Percentiles rank a stretch among this genome's conserved stretches.
These are phyloP conservation scores for Megalops atlanticus DNA, from an alignment of 2,113 vertebrate species.

Conservation along the genomic window DNA sequence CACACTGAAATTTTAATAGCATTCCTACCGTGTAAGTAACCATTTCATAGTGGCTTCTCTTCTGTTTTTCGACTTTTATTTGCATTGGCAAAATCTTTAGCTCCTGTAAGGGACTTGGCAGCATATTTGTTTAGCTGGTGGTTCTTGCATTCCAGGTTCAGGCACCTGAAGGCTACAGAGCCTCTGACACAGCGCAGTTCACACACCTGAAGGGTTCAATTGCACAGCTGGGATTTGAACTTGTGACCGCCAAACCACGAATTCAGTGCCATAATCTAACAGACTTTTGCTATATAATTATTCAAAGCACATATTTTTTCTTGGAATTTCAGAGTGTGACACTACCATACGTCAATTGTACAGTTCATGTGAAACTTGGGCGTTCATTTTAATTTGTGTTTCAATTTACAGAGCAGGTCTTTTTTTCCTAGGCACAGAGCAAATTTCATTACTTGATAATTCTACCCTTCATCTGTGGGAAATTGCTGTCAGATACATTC, in stretches of 20 bases:
- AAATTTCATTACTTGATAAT: conserved; percentile 22
- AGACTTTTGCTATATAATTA: not conserved
- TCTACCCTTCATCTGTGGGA: conserved; percentile 29
- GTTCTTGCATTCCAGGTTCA: not conserved
- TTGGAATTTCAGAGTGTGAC: not conserved
- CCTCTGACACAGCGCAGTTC: not conserved
- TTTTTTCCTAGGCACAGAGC: not conserved
- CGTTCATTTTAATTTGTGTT: conserved; percentile 19
- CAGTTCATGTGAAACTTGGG: not conserved
- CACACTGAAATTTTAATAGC: too few relatives aligned
- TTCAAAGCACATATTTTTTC: not conserved
- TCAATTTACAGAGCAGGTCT: conserved; percentile 10
- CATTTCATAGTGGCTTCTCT: too few relatives aligned
- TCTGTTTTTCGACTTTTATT: too few relatives aligned
- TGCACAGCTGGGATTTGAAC: not conserved
- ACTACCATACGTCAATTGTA: not conserved
- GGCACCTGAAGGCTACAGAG: too few relatives aligned
- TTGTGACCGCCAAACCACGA: not conserved
- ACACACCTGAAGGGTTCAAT: not conserved
- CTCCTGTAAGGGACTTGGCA: too few relatives aligned
- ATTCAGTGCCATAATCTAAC: not conserved
- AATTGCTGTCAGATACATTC: conserved; percentile 23
- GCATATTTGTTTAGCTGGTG: not conserved
- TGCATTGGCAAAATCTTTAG: too few relatives aligned
- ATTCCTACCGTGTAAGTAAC: too few relatives aligned